Evolutionary conservation across 2,113 vertebrate genomes (phyloP), one percentile per base, ranked within the genome.

Genomic region (Porphyrio hochstetteri): DNA sequence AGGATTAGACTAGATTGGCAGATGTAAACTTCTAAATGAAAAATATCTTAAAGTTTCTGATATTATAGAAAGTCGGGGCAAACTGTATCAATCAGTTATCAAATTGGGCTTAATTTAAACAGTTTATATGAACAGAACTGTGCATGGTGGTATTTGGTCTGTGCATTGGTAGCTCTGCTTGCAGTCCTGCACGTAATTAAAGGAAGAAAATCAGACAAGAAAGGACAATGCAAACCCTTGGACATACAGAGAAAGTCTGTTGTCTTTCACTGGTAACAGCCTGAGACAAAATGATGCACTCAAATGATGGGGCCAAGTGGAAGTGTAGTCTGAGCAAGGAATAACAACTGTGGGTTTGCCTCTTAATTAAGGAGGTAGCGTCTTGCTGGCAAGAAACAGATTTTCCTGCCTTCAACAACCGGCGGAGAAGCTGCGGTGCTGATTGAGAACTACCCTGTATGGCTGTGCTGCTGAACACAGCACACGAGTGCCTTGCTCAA

Each of bases 11-110:
- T 88, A 88, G 38, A 80, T 76, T 67, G 90, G 85, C 87, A 80
- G 75, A 59, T 76, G n/a, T 69, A 95, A 88, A 89, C 55, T 85
- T 80, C 44, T 77, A 61, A 78, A 80, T 80, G 94, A 71, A 91
- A 95, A 90, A 61, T 85, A 61, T 35, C 63, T 36, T 82, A 11
- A 87, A 65, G 28, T 87, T 90, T 82, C 82, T 50, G 72, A 7
- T 70, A 69, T 42, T 55, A 50, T 31, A 82, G 59, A 78, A 89
- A 68, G 71, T 56, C 80, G 78, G 64, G 56, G 35, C 27, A 59
- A 48, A 59, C 56, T 70, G 5, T 56, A 69, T 40, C 14, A 10
- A 9, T 57, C 48, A 48, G 21, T 48, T 48, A 48, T 48, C 20
- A 56, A 53, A 83, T 63, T 81, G 9, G 8, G 71, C 50, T 64